phyloP scores from a whole-genome alignment of 2,113 vertebrate genomes.

The Heteronetta atricapilla region DNA sequence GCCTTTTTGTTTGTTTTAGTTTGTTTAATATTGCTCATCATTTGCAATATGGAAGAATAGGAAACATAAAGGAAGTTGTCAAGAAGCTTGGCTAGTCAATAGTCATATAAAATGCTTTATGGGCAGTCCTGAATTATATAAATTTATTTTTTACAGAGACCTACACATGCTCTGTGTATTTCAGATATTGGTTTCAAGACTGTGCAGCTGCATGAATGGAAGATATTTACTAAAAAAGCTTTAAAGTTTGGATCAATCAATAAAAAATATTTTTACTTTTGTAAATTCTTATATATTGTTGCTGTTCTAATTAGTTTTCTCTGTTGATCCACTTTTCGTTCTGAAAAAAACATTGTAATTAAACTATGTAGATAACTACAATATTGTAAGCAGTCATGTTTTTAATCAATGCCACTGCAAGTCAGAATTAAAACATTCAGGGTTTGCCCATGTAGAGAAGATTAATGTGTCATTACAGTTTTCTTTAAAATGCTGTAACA shows the following conservation, averaged over 20 bases:
- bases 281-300: constrained; percentile 55
- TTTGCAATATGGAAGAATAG: not conserved
- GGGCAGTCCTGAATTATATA: not conserved
- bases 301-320: not conserved
- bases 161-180: not conserved
- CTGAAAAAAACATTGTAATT: not conserved
- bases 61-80: not conserved
- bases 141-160: not conserved
- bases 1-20: not conserved
- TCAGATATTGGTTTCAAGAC: constrained; percentile 24
- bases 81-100: not conserved
- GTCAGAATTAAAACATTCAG: not conserved
- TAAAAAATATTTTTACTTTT: constrained; percentile 58
- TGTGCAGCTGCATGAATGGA: constrained; percentile 45
- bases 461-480: constrained; percentile 38
- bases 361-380: constrained; percentile 15
- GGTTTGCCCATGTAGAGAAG: constrained; percentile 21
- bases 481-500: constrained; percentile 74
- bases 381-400: constrained; percentile 30
- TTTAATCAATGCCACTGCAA: constrained; percentile 39
- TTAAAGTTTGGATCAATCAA: constrained; percentile 50
- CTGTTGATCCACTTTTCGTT: constrained; percentile 32
- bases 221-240: constrained; percentile 56
- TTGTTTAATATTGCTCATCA: not conserved
- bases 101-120: not conserved